A percentile compares a stretch with the other conserved stretches of the same genome.
Conservation (phyloP, 2,113 vertebrate species). For the Ursus arctos region DNA sequence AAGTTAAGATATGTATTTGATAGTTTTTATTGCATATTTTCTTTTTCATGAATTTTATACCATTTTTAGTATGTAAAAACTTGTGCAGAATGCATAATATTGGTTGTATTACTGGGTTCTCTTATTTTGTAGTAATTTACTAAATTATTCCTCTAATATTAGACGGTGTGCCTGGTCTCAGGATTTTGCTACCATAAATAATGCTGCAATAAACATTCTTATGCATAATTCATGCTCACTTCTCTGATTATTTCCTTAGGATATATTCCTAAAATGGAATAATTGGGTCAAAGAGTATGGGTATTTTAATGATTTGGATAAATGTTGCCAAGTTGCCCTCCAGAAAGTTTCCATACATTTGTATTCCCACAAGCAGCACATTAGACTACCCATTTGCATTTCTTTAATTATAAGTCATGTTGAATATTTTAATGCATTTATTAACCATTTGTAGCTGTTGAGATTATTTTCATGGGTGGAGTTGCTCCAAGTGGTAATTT, state of each 20-base stretch:
- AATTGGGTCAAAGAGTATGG: conserved; percentile 21
- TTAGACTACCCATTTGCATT: conserved; percentile 50
- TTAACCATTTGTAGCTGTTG: background rate
- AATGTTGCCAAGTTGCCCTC: conserved; percentile 46
- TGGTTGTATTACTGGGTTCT: background rate
- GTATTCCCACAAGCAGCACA: background rate
- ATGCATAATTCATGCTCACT: conserved; percentile 50
- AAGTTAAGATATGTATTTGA: background rate
- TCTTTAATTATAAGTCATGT: conserved; percentile 49
- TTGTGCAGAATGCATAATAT: background rate
- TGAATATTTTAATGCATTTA: conserved; percentile 13
- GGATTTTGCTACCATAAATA: background rate
- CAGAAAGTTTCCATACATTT: conserved; percentile 51
- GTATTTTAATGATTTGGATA: conserved; percentile 64
- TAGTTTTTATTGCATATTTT: background rate
- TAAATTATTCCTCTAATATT: background rate
- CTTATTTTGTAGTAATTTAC: background rate
- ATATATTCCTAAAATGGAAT: conserved; percentile 43
- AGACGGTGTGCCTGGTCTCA: background rate
- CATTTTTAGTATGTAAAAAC: background rate
- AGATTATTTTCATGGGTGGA: background rate
- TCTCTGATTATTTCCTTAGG: conserved; percentile 48
- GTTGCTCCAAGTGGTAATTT: background rate
- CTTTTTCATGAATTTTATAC: conserved; percentile 2
- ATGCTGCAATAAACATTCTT: background rate